Evolutionary conservation across 2,888 invertebrate species (phyloP), one percentile per base, ranked within the genome.

Genomic region (Pollenia labialis): DNA sequence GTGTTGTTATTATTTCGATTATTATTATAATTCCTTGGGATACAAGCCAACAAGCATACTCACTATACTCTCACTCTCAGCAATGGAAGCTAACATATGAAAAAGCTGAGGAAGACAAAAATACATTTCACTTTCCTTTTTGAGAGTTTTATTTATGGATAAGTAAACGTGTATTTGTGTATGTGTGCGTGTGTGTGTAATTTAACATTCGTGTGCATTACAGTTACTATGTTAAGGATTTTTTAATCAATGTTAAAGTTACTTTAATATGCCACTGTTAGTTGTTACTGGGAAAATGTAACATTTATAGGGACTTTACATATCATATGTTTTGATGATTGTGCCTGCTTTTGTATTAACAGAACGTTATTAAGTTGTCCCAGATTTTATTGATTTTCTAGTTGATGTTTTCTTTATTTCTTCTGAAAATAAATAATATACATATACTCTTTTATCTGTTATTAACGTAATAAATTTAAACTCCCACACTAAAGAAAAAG

Each of bases 311-410:
- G 32, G 32, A 32, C 6, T 32, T 32, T 32, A 32, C 32, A 32
- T 32, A 32, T 32, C 32, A 32, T 32, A 66, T 6, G 23, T 60
- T 46, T 62, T n/a, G 32, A 82, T 16, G 18, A 52, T 14, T 12
- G 1, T 44, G 60, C 48, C 2, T 58, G 40, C 32, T 2, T 60
- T 14, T 40, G 42, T n/a, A 23, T 72, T 76, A 76, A 81, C 76
- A 84, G 71, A 60, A 72, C 62, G 44, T 71, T 68, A 68, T 48
- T 62, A 77, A 77, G 89, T 88, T 92, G 92, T 90, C 92, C 92
- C 92, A 92, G 92, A 92, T 92, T 91, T 92, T 92, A 92, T 92
- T 92, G 92, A 92, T 92, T 92, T 91, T 92, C 86, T 85, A 88
- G 64, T 72, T 46, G 32, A 46, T 62, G 42, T 52, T 50, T 40